phyloP scores from a whole-genome alignment of 2,113 vertebrate genomes.

The Neolamprologus tretocephalus region DNA sequence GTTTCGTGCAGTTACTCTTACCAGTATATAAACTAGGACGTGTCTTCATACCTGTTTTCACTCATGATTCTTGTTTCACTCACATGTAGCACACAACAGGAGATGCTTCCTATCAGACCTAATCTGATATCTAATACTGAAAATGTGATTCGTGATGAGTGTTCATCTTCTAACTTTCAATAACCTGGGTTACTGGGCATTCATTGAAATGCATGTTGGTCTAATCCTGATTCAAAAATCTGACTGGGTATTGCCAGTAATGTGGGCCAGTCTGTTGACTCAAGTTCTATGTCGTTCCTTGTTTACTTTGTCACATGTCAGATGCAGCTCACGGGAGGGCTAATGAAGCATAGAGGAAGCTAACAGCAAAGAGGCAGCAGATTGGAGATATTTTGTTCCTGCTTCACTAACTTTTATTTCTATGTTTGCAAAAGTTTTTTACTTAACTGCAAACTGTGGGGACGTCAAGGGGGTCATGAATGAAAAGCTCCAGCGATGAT shows the following conservation, averaged over 20 bases:
- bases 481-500: neutral
- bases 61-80: neutral
- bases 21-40: neutral
- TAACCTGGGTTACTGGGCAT: neutral
- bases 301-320: neutral
- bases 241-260: neutral
- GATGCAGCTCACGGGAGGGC: neutral
- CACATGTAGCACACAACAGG: neutral
- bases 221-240: neutral
- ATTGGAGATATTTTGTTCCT: neutral
- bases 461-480: neutral
- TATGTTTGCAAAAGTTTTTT: neutral
- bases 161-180: neutral
- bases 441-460: neutral
- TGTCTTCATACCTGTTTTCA: neutral
- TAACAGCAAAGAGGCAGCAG: neutral
- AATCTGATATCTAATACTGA: neutral
- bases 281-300: neutral
- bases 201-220: neutral
- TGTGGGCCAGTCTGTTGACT: neutral
- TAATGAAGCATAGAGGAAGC: neutral
- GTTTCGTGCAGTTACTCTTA: neutral
- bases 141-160: neutral
- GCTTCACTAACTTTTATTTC: neutral
- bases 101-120: neutral